phyloP scores from a whole-genome alignment of 2,797 vertebrate species.

The Sebastes trivittatus region DNA sequence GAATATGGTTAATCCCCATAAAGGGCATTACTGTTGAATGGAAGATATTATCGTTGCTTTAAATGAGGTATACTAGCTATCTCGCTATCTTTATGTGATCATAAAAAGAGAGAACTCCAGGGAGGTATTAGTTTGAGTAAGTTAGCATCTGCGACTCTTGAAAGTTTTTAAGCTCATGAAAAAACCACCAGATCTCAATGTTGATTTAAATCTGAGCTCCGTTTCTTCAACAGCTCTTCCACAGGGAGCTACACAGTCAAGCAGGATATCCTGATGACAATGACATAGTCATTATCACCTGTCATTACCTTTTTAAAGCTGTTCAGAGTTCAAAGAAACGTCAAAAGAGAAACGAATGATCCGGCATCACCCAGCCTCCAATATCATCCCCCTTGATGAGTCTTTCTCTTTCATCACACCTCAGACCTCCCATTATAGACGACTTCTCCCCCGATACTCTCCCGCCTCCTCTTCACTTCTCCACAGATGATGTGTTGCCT shows the following conservation, averaged over 20 bases:
- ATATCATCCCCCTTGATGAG: background rate
- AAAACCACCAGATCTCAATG: background rate
- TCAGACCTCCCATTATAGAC: constrained; percentile 1
- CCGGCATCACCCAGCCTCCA: background rate
- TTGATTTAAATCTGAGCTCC: background rate
- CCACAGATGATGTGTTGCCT: background rate
- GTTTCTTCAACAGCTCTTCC: background rate
- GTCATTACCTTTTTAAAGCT: constrained; percentile 5
- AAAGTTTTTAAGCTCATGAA: background rate
- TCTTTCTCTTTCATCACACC: constrained; percentile 41
- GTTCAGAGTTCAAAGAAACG: background rate
- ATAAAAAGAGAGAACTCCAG: background rate
- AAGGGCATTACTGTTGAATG: too few relatives aligned
- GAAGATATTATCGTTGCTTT: too few relatives aligned
- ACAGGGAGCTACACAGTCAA: background rate
- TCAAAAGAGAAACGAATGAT: background rate
- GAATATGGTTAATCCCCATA: too few relatives aligned
- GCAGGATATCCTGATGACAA: background rate
- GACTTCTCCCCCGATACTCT: constrained; percentile 4
- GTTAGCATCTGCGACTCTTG: background rate
- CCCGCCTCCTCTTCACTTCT: background rate
- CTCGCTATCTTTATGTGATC: background rate
- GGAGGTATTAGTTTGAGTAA: background rate
- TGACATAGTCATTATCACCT: constrained; percentile 6
- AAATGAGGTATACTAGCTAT: background rate